Conservation (phyloP, 2,888 invertebrate genomes). For the Limenitis arthemis region DNA sequence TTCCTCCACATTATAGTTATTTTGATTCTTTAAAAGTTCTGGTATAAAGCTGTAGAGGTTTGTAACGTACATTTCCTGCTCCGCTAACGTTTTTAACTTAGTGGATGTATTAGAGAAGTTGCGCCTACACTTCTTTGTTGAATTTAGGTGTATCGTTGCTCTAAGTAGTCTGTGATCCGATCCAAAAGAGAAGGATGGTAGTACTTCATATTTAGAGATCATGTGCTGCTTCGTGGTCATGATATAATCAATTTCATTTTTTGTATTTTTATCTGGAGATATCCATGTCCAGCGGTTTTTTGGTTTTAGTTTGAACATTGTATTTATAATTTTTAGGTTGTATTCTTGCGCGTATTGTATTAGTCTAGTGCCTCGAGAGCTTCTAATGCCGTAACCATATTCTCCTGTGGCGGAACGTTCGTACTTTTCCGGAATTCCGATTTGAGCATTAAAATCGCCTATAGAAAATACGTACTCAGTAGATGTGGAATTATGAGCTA, state of each 20-base stretch:
- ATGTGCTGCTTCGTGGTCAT: constrained; percentile 3
- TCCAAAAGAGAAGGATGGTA: constrained; percentile 4
- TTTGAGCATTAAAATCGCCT: constrained; percentile 23
- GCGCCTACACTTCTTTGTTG: constrained; percentile 7
- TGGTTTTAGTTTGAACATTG: constrained; percentile 16
- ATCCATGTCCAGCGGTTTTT: constrained; percentile 21
- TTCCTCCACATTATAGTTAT: constrained; percentile 7
- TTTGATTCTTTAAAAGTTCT: constrained; percentile 15
- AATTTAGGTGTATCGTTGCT: constrained; percentile 4
- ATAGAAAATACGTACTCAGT: constrained; percentile 16
- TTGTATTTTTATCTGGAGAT: not conserved
- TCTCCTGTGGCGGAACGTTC: constrained; percentile 11
- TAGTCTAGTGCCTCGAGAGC: constrained; percentile 14
- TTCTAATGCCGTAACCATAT: constrained; percentile 18
- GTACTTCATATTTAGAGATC: constrained; percentile 7
- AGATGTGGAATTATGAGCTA: constrained; percentile 13
- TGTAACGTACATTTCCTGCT: constrained; percentile 16
- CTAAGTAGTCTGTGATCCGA: constrained; percentile 4
- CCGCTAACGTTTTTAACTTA: constrained; percentile 12
- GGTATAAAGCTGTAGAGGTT: constrained; percentile 14
- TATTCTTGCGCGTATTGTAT: constrained; percentile 21
- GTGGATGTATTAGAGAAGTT: constrained; percentile 4
- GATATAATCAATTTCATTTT: constrained; percentile 5
- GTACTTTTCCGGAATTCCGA: constrained; percentile 13
- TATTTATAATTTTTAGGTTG: constrained; percentile 21